Evolutionary conservation across 2,888 invertebrate genomes (phyloP), one percentile per base, ranked within the genome.

Genomic region (Labia minor): DNA sequence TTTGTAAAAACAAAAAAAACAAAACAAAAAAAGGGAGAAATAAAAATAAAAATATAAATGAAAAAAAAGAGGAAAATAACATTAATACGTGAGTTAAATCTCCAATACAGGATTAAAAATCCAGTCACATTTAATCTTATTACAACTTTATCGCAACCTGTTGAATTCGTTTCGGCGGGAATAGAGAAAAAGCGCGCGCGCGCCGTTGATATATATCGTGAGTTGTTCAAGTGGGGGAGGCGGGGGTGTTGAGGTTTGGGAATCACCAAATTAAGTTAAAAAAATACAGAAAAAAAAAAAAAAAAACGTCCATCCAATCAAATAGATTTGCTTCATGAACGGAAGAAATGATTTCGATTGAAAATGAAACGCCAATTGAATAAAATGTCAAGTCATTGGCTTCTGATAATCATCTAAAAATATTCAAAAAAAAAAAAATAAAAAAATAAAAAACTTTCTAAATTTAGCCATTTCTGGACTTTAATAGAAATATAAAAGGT

Each of bases 61-160:
- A n/a, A n/a, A n/a, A n/a, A n/a, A 49, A 14, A 49, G 16, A 49
- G n/a, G 49, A 49, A 49, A 49, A 49, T 49, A 49, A 49, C 49
- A 49, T 49, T 49, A 49, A 49, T 49, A 49, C 49, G 49, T 49
- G 49, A 49, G 49, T 49, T 49, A 49, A 49, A 49, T 49, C 49
- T 49, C 49, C 49, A 49, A 49, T 49, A 49, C 49, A 49, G 49
- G 49, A 49, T 49, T 49, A 49, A 49, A 49, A 49, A 49, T 49
- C 49, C 49, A 49, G 49, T 49, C 49, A 49, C 49, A 49, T 49
- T 49, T 49, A 49, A 49, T 49, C 49, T 49, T 49, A 49, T 49
- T 49, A 49, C 49, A 49, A 49, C 49, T 49, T 49, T 49, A 49
- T 49, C 49, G 49, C 49, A 49, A 49, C 49, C 49, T 49, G 49